phyloP scores from a whole-genome alignment of 1,140 invertebrate genomes.

The Thaumatotibia leucotreta region DNA sequence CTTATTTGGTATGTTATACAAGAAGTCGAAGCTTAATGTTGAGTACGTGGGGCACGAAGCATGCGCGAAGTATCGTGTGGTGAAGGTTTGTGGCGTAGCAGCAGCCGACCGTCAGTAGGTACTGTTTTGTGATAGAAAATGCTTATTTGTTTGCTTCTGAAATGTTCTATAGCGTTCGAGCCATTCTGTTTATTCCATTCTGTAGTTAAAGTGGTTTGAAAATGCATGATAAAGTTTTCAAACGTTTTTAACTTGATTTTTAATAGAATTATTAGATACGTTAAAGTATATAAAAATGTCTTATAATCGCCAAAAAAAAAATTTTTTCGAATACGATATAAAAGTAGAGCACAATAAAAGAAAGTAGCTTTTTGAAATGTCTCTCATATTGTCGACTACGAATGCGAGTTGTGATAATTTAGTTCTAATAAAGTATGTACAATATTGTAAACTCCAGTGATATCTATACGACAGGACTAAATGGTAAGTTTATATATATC shows the following conservation, averaged over 20 bases:
- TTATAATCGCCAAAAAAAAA: background rate
- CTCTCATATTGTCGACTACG: no score
- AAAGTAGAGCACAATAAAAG: no score
- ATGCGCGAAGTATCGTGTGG: slow-evolving; percentile 56
- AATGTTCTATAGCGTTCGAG: slow-evolving; percentile 53
- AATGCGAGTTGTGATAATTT: no score
- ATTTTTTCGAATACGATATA: no score
- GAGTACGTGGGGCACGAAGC: slow-evolving; percentile 52
- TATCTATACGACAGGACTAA: no score
- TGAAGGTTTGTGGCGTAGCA: slow-evolving; percentile 54
- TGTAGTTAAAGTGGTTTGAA: slow-evolving; percentile 41
- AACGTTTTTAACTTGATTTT: background rate
- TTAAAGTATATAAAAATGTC: background rate
- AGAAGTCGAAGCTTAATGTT: slow-evolving; percentile 39
- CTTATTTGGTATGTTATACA: background rate
- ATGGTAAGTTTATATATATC: no score
- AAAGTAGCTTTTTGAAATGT: no score
- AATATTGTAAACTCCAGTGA: no score
- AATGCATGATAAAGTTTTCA: slow-evolving; percentile 51
- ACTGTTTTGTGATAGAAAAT: slow-evolving; percentile 45
- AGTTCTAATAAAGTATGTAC: no score
- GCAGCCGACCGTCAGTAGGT: slow-evolving; percentile 33
- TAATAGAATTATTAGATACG: background rate
- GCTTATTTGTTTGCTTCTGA: slow-evolving; percentile 66
- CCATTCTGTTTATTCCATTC: slow-evolving; percentile 56